Evolutionary conservation across 2,888 invertebrate species (phyloP).

Genomic region (Hirtodrosophila trivittata): DNA sequence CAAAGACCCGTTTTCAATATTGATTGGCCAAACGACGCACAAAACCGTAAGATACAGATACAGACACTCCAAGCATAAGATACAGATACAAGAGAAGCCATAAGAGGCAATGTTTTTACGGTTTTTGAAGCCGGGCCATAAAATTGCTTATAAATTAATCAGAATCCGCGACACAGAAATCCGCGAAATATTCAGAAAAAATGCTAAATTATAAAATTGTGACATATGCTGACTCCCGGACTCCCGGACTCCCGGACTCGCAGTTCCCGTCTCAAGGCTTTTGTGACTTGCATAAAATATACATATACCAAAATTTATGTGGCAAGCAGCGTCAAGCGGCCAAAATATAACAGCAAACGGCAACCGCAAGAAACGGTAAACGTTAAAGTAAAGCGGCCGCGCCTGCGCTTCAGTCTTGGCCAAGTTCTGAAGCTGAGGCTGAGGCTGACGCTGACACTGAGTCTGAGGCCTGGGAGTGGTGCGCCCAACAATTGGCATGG

Average conservation of each 20-base stretch:
- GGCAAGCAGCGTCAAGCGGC: too few relatives aligned
- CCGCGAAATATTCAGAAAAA: conserved; percentile 10
- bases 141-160: conserved; percentile 64
- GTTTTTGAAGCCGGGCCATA: conserved; percentile 6
- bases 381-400: conserved; percentile 58
- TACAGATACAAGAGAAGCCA: background rate
- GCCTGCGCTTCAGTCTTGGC: conserved; percentile 60
- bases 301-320: conserved; percentile 58
- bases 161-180: conserved; percentile 18
- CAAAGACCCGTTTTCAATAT: conserved; percentile 26
- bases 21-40: conserved; percentile 20
- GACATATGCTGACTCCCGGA: conserved; percentile 25
- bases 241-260: conserved; percentile 11
- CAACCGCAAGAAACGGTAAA: conserved; percentile 64
- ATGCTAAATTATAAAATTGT: conserved; percentile 39
- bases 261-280: conserved; percentile 46
- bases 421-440: conserved; percentile 19
- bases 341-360: background rate
- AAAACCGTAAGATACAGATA: background rate
- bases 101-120: conserved; percentile 23
- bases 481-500: conserved; percentile 34
- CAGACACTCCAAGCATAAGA: conserved; percentile 7
- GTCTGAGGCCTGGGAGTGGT: conserved; percentile 61
- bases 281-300: conserved; percentile 45
- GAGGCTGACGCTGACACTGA: background rate